These are phyloP conservation scores for Gymnoscelis rufifasciata DNA, from an alignment of 2,888 invertebrate genomes.

Conservation along the genomic window DNA sequence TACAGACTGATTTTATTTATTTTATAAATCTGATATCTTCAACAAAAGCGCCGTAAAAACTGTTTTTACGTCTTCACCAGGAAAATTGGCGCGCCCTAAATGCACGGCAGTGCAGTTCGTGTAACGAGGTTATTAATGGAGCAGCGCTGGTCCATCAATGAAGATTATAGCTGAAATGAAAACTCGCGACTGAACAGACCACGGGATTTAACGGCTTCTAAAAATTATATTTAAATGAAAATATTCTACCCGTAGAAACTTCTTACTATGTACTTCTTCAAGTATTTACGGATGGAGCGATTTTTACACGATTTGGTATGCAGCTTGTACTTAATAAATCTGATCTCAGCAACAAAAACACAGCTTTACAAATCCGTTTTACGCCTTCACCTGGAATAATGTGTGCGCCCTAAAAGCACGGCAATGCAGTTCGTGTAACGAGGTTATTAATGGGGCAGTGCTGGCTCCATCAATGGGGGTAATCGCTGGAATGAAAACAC, in stretches of 20 bases:
- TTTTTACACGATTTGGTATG: too few species aligned
- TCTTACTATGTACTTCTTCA: too few species aligned
- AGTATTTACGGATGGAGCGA: too few species aligned
- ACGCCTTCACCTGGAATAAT: background rate
- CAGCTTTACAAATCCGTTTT: background rate
- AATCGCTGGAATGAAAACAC: slow-evolving; percentile 19
- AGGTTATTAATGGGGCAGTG: slow-evolving; percentile 4
- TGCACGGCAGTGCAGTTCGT: background rate
- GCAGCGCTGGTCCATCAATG: too few species aligned
- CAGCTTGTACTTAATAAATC: too few species aligned
- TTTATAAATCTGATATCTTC: too few species aligned
- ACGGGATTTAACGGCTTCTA: too few species aligned
- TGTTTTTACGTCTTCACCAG: background rate
- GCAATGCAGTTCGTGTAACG: slow-evolving; percentile 1
- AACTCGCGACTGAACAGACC: too few species aligned
- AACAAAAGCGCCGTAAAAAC: background rate
- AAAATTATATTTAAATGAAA: too few species aligned
- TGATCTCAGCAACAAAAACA: background rate
- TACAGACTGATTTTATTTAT: too few species aligned
- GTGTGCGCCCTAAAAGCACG: background rate
- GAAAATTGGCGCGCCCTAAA: background rate
- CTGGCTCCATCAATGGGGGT: slow-evolving; percentile 9
- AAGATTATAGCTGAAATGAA: too few species aligned
- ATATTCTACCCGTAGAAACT: too few species aligned
- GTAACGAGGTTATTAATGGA: slow-evolving; percentile 6